A percentile compares a stretch with the other conserved stretches of the same genome.
These are phyloP conservation scores for Notarius lentiginosus DNA, from an alignment of 2,113 vertebrate species.

Conservation along the genomic window DNA sequence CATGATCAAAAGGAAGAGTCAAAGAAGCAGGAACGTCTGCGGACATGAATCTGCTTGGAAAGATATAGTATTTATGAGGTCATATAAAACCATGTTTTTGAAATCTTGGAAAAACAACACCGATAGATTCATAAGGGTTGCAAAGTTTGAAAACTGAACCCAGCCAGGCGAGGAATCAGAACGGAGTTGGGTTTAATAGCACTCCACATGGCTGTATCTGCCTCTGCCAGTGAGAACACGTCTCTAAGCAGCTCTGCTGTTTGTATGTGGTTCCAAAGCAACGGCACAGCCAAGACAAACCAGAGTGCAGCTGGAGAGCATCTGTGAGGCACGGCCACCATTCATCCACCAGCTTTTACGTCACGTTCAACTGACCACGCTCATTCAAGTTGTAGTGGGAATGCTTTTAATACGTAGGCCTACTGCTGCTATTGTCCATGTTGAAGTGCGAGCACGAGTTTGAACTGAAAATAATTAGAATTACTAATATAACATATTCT, in stretches of 20 bases:
- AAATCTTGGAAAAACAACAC: neutral
- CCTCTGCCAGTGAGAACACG: slow-evolving; percentile 12
- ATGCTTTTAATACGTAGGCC: neutral
- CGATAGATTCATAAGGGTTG: slow-evolving; percentile 25
- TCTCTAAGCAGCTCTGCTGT: slow-evolving; percentile 30
- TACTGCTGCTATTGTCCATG: neutral
- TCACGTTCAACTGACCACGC: slow-evolving; percentile 11
- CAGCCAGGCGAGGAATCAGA: slow-evolving; percentile 7
- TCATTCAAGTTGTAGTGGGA: slow-evolving; percentile 19
- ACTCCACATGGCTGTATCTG: slow-evolving; percentile 28
- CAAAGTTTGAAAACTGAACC: slow-evolving; percentile 6
- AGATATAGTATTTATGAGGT: slow-evolving; percentile 32
- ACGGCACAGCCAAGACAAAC: slow-evolving; percentile 34
- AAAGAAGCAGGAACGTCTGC: slow-evolving; percentile 3
- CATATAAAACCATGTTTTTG: slow-evolving; percentile 23
- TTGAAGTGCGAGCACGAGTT: neutral
- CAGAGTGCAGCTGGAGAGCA: slow-evolving; percentile 57
- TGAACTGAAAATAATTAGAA: neutral
- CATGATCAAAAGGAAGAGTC: slow-evolving; percentile 42
- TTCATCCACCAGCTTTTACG: slow-evolving; percentile 26
- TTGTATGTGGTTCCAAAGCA: slow-evolving; percentile 33
- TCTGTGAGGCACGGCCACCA: slow-evolving; percentile 66
- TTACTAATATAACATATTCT: neutral
- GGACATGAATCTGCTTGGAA: slow-evolving; percentile 18
- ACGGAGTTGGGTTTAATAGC: slow-evolving; percentile 14